Percentiles rank a stretch among this genome's conserved stretches.
Conservation (phyloP, 2,888 invertebrate species). For the Syrista parreyssii region DNA sequence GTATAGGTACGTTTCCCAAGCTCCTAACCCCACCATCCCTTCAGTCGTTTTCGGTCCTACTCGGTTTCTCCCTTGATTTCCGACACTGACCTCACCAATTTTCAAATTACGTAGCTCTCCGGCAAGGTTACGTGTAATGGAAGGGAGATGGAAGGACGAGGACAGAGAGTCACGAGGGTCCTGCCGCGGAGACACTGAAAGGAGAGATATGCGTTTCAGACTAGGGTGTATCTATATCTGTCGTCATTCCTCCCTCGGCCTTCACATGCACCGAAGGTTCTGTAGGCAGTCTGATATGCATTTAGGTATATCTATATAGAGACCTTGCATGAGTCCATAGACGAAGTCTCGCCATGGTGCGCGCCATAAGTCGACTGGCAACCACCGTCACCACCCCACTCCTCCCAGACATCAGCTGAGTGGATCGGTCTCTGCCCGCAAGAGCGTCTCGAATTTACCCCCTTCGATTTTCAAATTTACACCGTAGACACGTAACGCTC, state of each 20-base stretch:
- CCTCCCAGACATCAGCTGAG: constrained; percentile 42
- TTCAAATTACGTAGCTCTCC: constrained; percentile 36
- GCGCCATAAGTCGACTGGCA: constrained; percentile 32
- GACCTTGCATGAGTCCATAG: background rate
- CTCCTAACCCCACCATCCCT: background rate
- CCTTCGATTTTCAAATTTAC: constrained; percentile 1
- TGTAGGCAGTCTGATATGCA: background rate
- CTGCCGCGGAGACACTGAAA: background rate
- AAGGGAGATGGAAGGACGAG: background rate
- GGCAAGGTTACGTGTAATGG: background rate
- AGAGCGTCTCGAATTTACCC: constrained; percentile 4
- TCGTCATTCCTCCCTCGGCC: background rate
- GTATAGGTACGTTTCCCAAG: background rate
- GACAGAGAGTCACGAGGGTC: background rate
- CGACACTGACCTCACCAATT: constrained; percentile 52
- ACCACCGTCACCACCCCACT: background rate
- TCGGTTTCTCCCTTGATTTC: constrained; percentile 34
- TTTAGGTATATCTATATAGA: background rate
- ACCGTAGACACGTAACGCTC: constrained; percentile 6
- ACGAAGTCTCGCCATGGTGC: constrained; percentile 9
- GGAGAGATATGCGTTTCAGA: background rate
- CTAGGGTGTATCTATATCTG: background rate
- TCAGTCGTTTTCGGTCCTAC: background rate
- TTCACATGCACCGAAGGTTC: background rate
- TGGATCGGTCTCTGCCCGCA: constrained; percentile 25